phyloP scores from a whole-genome alignment of 2,797 vertebrate genomes.

The Netta rufina region DNA sequence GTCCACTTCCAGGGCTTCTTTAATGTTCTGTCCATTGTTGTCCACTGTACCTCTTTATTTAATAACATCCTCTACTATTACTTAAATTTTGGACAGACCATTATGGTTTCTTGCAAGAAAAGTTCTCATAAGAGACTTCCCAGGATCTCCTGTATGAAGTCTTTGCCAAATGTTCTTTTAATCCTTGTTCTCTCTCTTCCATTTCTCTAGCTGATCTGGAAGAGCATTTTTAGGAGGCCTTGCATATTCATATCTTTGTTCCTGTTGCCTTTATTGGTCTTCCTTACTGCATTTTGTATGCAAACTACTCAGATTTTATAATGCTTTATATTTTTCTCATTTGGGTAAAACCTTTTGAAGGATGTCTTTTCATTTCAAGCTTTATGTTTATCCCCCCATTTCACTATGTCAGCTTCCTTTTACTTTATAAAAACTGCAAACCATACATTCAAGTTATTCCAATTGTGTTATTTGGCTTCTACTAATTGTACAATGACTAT shows the following conservation, averaged over 20 bases:
- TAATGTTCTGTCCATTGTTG: neutral
- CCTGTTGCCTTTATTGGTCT: neutral
- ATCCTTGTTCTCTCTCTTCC: neutral
- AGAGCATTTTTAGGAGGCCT: neutral
- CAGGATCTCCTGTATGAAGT: neutral
- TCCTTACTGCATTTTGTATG: neutral
- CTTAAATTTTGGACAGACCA: neutral
- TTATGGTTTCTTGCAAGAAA: neutral
- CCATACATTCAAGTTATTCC: neutral
- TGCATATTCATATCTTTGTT: neutral
- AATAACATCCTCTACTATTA: neutral
- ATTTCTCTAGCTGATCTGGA: neutral
- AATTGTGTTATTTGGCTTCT: neutral
- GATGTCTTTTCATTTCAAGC: neutral
- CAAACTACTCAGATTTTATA: neutral
- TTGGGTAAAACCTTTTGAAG: neutral
- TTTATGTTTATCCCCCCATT: neutral
- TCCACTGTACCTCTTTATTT: neutral
- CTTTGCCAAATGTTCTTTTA: neutral
- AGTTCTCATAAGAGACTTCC: neutral
- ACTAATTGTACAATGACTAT: neutral
- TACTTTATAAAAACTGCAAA: neutral
- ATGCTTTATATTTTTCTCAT: neutral
- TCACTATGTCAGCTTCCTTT: neutral
- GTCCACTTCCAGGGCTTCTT: neutral